Evolutionary conservation across 23 tunicate genomes (phyloP), one percentile per base, ranked within the genome.

Genomic region (Clavelina lepadiformis): DNA sequence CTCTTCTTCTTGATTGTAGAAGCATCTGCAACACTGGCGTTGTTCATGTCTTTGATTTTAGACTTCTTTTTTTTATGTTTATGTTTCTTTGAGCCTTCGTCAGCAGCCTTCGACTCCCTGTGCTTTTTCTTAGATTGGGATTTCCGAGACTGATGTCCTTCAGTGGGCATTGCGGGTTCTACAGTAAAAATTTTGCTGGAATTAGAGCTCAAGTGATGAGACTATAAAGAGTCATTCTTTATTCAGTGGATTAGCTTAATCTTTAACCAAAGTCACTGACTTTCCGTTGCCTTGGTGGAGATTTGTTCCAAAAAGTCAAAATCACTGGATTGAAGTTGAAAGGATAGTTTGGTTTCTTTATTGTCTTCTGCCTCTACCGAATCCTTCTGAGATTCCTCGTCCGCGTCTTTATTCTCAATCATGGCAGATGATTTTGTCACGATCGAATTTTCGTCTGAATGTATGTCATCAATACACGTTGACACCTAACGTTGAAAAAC

Each of bases 301-400:
- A 72, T 65, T 41, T 72, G 73, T 32, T 81, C 88, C 24, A 81
- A 61, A 31, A 81, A 81, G 58, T 81, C 88, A 5, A 81, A 62
- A 58, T 81, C 88, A 55, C 71, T 72, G 19, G 79, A 46, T 35
- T 81, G 59, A 24, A 81, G 46, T 41, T 72, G 59, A 2, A 81
- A 29, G 5, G 34, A 45, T 28, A 52, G 1, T 29, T 26, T 28
- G 0, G 63, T 35, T 51, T 50, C 62, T 13, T n/a, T 22, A 20
- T 51, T 61, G 2, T 46, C 33, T 25, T 63, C 50, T 2, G 33
- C 51, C 46, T 33, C 31, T 1, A n/a, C 38, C 3, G 19, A 27
- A 49, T 3, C 27, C 2, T 21, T 2, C 20, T 33, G 28, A 52
- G 58, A 15, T 7, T 7, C 22, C 6, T 20, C 69, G 37, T n/a